A percentile compares a stretch with the other conserved stretches of the same genome.
Evolutionary conservation across 2,888 invertebrate genomes (phyloP).

Genomic region (Volucella bombylans): DNA sequence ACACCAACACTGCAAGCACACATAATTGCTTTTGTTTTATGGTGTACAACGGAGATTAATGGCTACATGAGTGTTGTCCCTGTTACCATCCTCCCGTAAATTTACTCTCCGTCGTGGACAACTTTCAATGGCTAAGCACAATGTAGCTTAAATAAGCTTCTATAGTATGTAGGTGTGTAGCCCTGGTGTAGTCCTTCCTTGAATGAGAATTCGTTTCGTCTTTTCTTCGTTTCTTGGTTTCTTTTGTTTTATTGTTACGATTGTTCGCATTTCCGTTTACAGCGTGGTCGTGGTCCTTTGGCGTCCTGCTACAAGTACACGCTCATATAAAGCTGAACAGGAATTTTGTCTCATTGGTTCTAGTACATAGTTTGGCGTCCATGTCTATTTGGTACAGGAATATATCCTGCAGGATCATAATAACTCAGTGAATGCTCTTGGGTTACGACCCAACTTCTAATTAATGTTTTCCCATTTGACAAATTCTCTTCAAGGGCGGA

Average conservation of each 20-base stretch:
- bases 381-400: slow-evolving; percentile 39
- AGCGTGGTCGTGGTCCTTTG: slow-evolving; percentile 63
- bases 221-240: slow-evolving; percentile 14
- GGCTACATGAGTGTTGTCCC: slow-evolving; percentile 69
- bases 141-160: slow-evolving; percentile 63
- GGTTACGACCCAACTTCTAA: slow-evolving; percentile 77
- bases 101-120: slow-evolving; percentile 61
- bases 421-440: slow-evolving; percentile 75
- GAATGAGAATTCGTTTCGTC: slow-evolving; percentile 66
- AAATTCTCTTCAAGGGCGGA: slow-evolving; percentile 66
- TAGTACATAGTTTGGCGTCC: slow-evolving; percentile 25
- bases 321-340: slow-evolving; percentile 44
- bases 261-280: slow-evolving; percentile 48
- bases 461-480: slow-evolving; percentile 77
- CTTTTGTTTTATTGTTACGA: slow-evolving; percentile 71
- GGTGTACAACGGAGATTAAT: slow-evolving; percentile 79
- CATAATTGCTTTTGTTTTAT: slow-evolving; percentile 79
- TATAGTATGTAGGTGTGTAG: slow-evolving; percentile 12
- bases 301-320: slow-evolving; percentile 12
- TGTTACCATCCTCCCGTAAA: slow-evolving; percentile 40
- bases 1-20: slow-evolving; percentile 55
- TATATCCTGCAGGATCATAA: slow-evolving; percentile 74
- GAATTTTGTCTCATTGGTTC: slow-evolving; percentile 74
- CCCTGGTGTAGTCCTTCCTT: slow-evolving; percentile 48
- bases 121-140: slow-evolving; percentile 66